Conservation (phyloP, 1,140 invertebrate species). For the Drosophila repleta region DNA sequence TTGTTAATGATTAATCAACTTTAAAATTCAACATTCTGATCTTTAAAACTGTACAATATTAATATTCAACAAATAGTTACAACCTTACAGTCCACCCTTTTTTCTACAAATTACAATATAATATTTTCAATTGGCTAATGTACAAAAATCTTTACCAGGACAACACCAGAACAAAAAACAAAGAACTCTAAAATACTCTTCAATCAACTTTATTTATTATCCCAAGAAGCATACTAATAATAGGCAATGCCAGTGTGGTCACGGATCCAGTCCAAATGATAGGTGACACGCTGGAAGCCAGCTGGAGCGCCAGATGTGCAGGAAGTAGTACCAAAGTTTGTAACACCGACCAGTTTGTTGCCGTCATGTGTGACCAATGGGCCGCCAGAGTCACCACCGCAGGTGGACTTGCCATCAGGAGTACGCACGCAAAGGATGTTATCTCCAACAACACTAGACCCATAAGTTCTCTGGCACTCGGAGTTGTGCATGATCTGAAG, state of each 20-base stretch:
- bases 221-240: slow-evolving; percentile 25
- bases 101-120: too few relatives aligned
- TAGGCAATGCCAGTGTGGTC: slow-evolving; percentile 59
- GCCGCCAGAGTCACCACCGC: slow-evolving; percentile 85
- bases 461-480: slow-evolving; percentile 12
- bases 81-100: too few relatives aligned
- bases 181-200: background rate
- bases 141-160: too few relatives aligned
- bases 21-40: too few relatives aligned
- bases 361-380: slow-evolving; percentile 84
- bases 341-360: slow-evolving; percentile 84
- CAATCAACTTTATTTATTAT: background rate
- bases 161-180: slow-evolving; percentile 28
- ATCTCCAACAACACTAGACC: background rate
- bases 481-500: slow-evolving; percentile 48
- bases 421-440: slow-evolving; percentile 57
- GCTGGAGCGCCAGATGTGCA: slow-evolving; percentile 76
- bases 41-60: too few relatives aligned
- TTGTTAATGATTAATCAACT: too few relatives aligned
- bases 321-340: slow-evolving; percentile 68
- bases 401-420: slow-evolving; percentile 56
- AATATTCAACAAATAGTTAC: too few relatives aligned
- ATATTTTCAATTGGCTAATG: too few relatives aligned
- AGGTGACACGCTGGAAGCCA: slow-evolving; percentile 85
- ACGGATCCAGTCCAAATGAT: slow-evolving; percentile 85